Evolutionary conservation across 2,888 invertebrate species (phyloP), one percentile per base, ranked within the genome.

Genomic region (Drosophila antonietae): DNA sequence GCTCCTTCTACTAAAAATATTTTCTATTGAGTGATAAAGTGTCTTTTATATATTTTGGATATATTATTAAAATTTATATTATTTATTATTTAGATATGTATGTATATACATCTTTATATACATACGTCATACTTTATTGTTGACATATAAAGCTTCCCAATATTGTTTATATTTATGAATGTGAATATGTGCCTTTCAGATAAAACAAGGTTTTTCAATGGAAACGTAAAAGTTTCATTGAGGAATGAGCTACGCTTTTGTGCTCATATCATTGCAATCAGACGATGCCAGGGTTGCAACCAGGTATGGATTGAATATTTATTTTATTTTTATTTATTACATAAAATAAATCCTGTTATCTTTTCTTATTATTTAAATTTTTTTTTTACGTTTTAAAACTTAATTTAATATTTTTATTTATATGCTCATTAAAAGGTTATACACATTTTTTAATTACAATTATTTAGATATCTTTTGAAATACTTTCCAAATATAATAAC

Each of bases 221-320:
- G 15, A 31, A 31, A 31, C 10, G n/a, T 49, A 49, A 31, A 49
- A 31, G 31, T 49, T 49, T n/a, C n/a, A 49, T 31, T 49, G n/a
- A 28, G 14, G 23, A 20, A 44, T 44, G 7, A 14, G 3, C 28
- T 31, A 31, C 2, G 49, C 2, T 28, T 31, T 49, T n/a, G 1
- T n/a, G 31, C 2, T 0, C 5, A 49, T n/a, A 31, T n/a, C 0
- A 31, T 9, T 4, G 28, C 47, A 47, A 15, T 15, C 23, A n/a
- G 15, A 28, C 9, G 47, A 28, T n/a, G 9, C 10, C 15, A 47
- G 28, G 10, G 31, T 4, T 49, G n/a, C 5, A 23, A 23, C 3
- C 14, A 23, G 4, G 7, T 23, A 15, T 15, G 7, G 2, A 31
- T 0, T 46, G 2, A 23, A 46, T 8, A 46, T 7, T 28, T 15